Base-by-base conservation (phyloP, 2,888 invertebrate genomes). In the Phortica okadai region DNA sequence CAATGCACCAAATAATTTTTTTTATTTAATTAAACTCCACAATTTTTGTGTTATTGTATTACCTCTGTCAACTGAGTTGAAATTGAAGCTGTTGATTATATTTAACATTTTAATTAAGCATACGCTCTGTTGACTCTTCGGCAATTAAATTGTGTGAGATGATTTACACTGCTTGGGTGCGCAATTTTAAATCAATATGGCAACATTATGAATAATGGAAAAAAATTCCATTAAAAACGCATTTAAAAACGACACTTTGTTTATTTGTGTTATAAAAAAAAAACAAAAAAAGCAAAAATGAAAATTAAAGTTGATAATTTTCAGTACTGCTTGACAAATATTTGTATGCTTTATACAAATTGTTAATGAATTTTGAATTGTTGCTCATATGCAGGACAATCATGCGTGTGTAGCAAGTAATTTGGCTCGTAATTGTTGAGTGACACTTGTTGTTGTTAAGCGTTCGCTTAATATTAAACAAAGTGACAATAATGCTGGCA, bases 321-420 rank as follows among this genome's bases (percentile, higher is more conserved):
- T 62, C 25, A 85, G 83, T 87, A 85, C 84, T 82, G 85, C 82
- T 84, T 83, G 82, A 85, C 84, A 85, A 85, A 87, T 87, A 85
- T 11, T 41, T 45, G 25, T 21, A 56, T 21, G 0, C 21, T 21
- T 21, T 21, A 21, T 33, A 62, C 10, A 16, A 85, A 84, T 41
- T 81, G 82, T 82, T 41, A 82, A 80, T 80, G 82, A 81, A 80
- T 84, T 83, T 77, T 83, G 14, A 41, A 70, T 59, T 64, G 76
- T 78, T 79, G 76, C 76, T 78, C 77, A 82, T 82, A 78, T 80
- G 83, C 80, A 58, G 54, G 78, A 77, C 77, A 84, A 77, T 67
- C 79, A 76, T 74, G 75, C 77, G 75, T 77, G 79, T 74, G 74
- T 74, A 42, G 33, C 33, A 33, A 2, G 33, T 33, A 33, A 5